Base-by-base conservation (phyloP, 2,888 invertebrate species). In the Acronicta leporina region DNA sequence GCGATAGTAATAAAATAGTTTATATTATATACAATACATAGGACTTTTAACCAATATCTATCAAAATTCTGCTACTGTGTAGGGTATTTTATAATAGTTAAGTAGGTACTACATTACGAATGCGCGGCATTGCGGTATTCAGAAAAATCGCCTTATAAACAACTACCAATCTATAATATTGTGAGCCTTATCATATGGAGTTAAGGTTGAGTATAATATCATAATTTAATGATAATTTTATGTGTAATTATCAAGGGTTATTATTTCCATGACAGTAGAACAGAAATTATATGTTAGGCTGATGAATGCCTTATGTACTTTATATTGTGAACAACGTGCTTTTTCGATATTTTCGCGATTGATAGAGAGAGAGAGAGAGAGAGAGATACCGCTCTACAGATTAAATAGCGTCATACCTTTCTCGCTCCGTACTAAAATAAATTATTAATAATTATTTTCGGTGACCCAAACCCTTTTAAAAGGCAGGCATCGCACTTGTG, bases 251-350 rank as follows among this genome's bases (percentile, higher is more conserved):
- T 76, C 58, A 62, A 45, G 45, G 41, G 68, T 45, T 54, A 69
- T 69, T 69, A 68, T 58, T 25, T 54, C 54, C 67, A 59, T 64
- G 72, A 73, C 71, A 74, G 72, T 68, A 52, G 49, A 50, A 62
- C 57, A 45, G 58, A 76, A 83, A 82, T 82, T 80, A 78, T 67
- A 81, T 44, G 72, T 75, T 75, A 68, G 49, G 50, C 30, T 33
- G 57, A 58, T 60, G 66, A 76, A 64, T 20, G 68, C 60, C 5
- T 51, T 33, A 0, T 27, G 50, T 20, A n/a, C n/a, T n/a, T n/a
- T n/a, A n/a, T n/a, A n/a, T n/a, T n/a, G n/a, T n/a, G n/a, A n/a
- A n/a, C n/a, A 20, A 20, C 20, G 20, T 20, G 4, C 20, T 20
- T 3, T 10, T 9, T 33, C n/a, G n/a, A 43, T 45, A 35, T 15